Conservation (phyloP, 2,797 vertebrate species). For the Oreochromis grahami region DNA sequence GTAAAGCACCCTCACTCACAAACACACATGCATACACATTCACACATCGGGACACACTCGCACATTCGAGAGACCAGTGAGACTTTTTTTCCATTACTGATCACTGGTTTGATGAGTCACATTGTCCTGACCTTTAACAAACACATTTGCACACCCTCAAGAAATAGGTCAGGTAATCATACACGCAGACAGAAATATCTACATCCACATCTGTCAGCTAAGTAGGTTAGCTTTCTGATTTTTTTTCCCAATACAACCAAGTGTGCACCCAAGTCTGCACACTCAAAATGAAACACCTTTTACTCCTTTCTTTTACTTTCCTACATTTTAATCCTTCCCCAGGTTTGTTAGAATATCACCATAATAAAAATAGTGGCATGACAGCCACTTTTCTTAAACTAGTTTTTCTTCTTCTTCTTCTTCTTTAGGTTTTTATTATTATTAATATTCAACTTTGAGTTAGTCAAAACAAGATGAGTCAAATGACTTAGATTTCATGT, state of each 20-base stretch:
- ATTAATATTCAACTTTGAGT: neutral
- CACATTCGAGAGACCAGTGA: slow-evolving; percentile 1
- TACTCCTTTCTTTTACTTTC: neutral
- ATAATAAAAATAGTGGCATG: neutral
- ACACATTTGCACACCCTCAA: slow-evolving; percentile 50
- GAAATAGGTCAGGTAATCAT: slow-evolving; percentile 59
- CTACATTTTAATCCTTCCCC: neutral
- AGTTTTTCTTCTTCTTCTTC: neutral
- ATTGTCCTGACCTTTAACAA: slow-evolving; percentile 63
- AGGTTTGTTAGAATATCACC: neutral
- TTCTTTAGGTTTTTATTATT: neutral
- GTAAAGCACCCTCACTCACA: slow-evolving; percentile 24
- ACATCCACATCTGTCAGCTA: slow-evolving; percentile 16
- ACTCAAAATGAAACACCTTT: slow-evolving; percentile 17
- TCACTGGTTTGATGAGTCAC: slow-evolving; percentile 61
- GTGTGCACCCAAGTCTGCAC: slow-evolving; percentile 6
- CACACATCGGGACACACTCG: neutral
- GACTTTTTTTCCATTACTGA: slow-evolving; percentile 67
- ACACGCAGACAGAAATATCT: slow-evolving; percentile 45
- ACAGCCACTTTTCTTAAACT: neutral
- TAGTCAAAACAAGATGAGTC: neutral
- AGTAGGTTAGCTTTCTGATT: slow-evolving; percentile 44
- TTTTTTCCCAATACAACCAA: neutral
- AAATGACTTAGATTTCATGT: neutral
- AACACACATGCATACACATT: neutral